phyloP scores from a whole-genome alignment of 2,888 invertebrate genomes.

The Phania funesta region DNA sequence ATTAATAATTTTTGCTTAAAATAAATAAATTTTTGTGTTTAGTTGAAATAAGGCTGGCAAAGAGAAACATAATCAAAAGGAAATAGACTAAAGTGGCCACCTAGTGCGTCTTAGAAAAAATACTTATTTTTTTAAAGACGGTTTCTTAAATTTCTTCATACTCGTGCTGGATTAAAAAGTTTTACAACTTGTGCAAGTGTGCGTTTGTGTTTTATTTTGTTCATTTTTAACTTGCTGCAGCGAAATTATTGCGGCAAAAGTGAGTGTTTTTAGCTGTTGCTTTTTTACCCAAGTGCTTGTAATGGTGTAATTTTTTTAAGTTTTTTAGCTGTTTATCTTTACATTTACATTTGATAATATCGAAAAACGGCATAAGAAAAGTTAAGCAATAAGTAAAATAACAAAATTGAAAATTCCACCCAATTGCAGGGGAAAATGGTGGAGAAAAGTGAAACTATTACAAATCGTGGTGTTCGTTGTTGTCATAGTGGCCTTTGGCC shows the following conservation, averaged over 20 bases:
- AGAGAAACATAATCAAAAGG: constrained; percentile 14
- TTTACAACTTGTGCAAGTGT: background rate
- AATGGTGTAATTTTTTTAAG: constrained; percentile 1
- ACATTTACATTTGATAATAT: constrained; percentile 4
- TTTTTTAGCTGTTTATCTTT: background rate
- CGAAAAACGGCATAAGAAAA: constrained; percentile 10
- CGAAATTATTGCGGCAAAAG: constrained; percentile 28
- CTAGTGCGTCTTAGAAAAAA: background rate
- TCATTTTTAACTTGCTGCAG: constrained; percentile 1
- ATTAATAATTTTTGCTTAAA: background rate
- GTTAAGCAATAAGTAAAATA: constrained; percentile 1
- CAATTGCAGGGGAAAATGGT: constrained; percentile 57
- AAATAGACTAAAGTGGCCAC: background rate
- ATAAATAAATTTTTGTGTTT: constrained; percentile 1
- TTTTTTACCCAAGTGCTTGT: background rate
- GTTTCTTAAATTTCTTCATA: background rate
- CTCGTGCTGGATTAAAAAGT: background rate
- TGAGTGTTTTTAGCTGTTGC: background rate
- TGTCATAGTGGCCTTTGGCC: constrained; percentile 70
- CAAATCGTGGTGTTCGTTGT: constrained; percentile 45
- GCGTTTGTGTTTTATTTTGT: background rate
- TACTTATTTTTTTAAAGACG: background rate
- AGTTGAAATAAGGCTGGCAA: constrained; percentile 17
- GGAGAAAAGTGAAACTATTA: constrained; percentile 71
- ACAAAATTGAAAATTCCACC: constrained; percentile 35